Evolutionary conservation across 2,113 vertebrate genomes (phyloP), one percentile per base, ranked within the genome.

Genomic region (Coryphaenoides rupestris): DNA sequence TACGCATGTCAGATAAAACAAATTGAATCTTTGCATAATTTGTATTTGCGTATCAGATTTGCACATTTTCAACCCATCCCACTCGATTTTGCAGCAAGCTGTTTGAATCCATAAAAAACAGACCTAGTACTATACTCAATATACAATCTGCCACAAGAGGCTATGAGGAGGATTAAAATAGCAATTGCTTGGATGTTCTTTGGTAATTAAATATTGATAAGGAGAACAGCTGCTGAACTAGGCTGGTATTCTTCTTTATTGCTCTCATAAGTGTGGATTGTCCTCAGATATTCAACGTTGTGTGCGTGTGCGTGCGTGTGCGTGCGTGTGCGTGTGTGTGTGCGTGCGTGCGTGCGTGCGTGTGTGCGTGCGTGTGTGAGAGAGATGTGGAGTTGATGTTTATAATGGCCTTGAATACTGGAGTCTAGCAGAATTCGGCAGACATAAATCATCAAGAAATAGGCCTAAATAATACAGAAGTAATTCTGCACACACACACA

Each of bases 141-240:
- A 72, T 64, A 60, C 66, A 59, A 70, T 83, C 78, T 83, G 75
- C 77, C 65, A 77, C 65, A 70, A 58, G 71, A 77, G n/a, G n/a
- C 15, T 66, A 59, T 60, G 69, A 70, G 66, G 82, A 81, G 66
- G 82, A 81, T 87, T 83, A 81, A 85, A 85, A 84, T 81, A 81
- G 81, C 72, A 63, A 67, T 62, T 65, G 74, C 61, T 60, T 16
- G 17, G 62, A 70, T 79, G 76, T 78, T 75, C 69, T 80, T 78
- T 76, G 73, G 77, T 69, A 80, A 80, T 83, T 78, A 73, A 79
- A 84, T 75, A 81, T 81, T 85, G 77, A 86, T 77, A 72, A 13
- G 33, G 19, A 9, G 69, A 62, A 62, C 60, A 79, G 75, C 74
- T 10, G 79, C 66, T 60, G 50, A 72, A 76, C 72, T 59, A 50